These are phyloP conservation scores for Emydura subglobosa DNA, from an alignment of 2,113 vertebrate genomes.

Conservation along the genomic window DNA sequence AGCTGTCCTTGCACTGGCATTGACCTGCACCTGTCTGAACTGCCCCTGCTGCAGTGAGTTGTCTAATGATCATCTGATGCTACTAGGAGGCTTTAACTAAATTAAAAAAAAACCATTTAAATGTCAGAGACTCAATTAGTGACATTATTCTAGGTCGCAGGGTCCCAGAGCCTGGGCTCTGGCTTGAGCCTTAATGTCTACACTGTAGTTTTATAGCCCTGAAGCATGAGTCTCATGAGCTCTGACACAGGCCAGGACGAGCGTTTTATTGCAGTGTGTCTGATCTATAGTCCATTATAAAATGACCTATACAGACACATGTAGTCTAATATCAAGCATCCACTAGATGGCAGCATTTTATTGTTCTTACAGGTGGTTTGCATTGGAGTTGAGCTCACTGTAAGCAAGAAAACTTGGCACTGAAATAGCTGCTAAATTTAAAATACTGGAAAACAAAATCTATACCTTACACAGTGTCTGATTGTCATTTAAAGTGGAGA, in stretches of 20 bases:
- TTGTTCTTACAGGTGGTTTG: rapidly evolving
- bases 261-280: not conserved
- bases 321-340: not conserved
- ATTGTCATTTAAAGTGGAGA: not conserved
- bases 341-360: slow-evolving; percentile 60
- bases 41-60: not conserved
- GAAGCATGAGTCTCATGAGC: not conserved
- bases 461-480: not conserved
- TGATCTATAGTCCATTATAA: not conserved
- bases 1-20: not conserved
- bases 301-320: not conserved
- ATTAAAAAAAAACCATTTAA: not conserved
- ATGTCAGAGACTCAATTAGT: not conserved
- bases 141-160: not conserved
- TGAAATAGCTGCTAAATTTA: not conserved
- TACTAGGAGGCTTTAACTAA: not conserved
- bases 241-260: not conserved
- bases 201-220: not conserved
- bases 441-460: not conserved
- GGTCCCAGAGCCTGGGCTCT: not conserved
- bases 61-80: not conserved
- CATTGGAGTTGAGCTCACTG: not conserved
- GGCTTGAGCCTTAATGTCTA: not conserved
- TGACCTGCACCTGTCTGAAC: not conserved
- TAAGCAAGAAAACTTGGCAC: not conserved